Base-by-base conservation (phyloP, 1,140 invertebrate species). In the Mya arenaria region DNA sequence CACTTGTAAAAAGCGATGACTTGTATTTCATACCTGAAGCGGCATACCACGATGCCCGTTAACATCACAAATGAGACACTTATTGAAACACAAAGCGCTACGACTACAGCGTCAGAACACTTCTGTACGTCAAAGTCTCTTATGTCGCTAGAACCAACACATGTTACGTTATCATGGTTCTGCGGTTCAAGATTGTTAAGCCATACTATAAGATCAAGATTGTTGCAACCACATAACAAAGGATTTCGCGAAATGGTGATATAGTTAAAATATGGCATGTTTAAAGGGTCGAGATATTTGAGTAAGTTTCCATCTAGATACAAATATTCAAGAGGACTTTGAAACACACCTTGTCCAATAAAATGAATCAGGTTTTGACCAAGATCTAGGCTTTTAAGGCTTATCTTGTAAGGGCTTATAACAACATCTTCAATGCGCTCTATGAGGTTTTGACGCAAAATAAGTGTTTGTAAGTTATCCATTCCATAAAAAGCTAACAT, bases 1-100 rank as follows among this genome's bases (percentile, higher is more conserved):
- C 73, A 77, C 52, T 60, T 77, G 28, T 77, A 77, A 52, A 77
- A 77, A 3, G 73, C 73, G 4, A 77, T 77, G 8, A 77, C 60
- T 36, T 77, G 73, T 8, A 77, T 48, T 52, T 63, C 58, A 52
- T 77, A 65, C 15, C 73, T n/a, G 30, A 63, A 77, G 25, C 23
- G 39, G 60, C 41, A 77, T 17, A 65, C 36, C 1, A 77, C 1
- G 17, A 63, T 4, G 1, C n/a, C n/a, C n/a, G n/a, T n/a, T n/a
- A n/a, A n/a, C n/a, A n/a, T n/a, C n/a, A n/a, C n/a, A n/a, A n/a
- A n/a, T n/a, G n/a, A n/a, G n/a, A n/a, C n/a, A n/a, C n/a, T n/a
- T n/a, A n/a, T n/a, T n/a, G n/a, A n/a, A n/a, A n/a, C n/a, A n/a
- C n/a, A n/a, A n/a, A n/a, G n/a, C n/a, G n/a, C n/a, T n/a, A n/a